Evolutionary conservation across 2,797 vertebrate species (phyloP).

Genomic region (Pangasius krempfi): DNA sequence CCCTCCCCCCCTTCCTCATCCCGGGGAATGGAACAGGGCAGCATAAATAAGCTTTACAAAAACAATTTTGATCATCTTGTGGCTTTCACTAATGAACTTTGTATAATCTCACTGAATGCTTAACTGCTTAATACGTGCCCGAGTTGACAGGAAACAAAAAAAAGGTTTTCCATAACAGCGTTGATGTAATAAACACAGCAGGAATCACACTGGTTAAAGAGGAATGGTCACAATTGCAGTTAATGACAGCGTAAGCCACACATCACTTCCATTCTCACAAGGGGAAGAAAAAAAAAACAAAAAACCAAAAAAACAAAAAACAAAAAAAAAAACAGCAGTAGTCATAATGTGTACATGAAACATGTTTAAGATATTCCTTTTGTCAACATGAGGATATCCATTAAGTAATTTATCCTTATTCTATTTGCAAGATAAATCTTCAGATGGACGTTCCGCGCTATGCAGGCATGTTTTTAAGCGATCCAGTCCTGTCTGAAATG

Average conservation of each 20-base stretch:
- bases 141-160: not conserved
- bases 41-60: slow-evolving; percentile 6
- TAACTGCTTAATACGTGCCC: not conserved
- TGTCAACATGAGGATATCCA: slow-evolving; percentile 68
- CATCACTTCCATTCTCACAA: slow-evolving; percentile 62
- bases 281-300: not conserved
- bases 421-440: slow-evolving; percentile 61
- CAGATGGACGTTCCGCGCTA: slow-evolving; percentile 65
- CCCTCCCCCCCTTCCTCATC: slow-evolving; percentile 30
- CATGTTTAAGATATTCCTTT: slow-evolving; percentile 63
- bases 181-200: slow-evolving; percentile 51
- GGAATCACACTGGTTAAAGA: slow-evolving; percentile 61
- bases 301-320: slow-evolving; percentile 46
- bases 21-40: slow-evolving; percentile 43
- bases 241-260: slow-evolving; percentile 52
- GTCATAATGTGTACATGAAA: slow-evolving; percentile 74
- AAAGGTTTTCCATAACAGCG: slow-evolving; percentile 32
- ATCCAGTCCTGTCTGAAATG: slow-evolving; percentile 64
- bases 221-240: slow-evolving; percentile 66
- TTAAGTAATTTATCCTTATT: slow-evolving; percentile 65
- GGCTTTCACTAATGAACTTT: slow-evolving; percentile 6
- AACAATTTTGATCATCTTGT: not conserved
- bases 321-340: slow-evolving; percentile 68
- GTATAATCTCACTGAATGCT: not conserved
- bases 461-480: slow-evolving; percentile 66